Conservation (phyloP, 2,113 vertebrate species). For the Galbula dea region DNA sequence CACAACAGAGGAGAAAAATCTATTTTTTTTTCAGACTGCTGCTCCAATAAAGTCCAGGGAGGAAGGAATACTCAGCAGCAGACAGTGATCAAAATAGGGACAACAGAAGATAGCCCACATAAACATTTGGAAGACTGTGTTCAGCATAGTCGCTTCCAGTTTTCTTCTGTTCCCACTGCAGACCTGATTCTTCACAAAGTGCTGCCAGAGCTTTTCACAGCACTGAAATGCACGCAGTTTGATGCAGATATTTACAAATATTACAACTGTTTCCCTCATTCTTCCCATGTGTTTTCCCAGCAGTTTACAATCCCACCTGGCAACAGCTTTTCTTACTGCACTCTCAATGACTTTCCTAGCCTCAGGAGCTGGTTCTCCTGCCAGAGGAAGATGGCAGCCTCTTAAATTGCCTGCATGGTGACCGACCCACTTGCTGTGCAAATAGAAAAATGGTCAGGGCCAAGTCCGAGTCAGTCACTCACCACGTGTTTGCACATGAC, state of each 20-base stretch:
- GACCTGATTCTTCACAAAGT: neutral
- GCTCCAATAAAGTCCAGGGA: neutral
- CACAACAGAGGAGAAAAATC: neutral
- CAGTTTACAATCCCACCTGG: neutral
- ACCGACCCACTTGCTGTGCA: neutral
- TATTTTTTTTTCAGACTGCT: neutral
- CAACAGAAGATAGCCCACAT: neutral
- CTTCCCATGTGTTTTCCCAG: neutral
- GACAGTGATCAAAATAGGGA: neutral
- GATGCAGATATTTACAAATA: neutral
- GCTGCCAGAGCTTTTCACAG: neutral
- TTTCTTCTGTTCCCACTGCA: neutral
- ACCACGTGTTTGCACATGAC: constrained; percentile 78
- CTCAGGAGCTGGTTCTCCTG: rapidly evolving
- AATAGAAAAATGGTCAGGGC: constrained; percentile 67
- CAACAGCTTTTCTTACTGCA: neutral
- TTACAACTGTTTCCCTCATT: neutral
- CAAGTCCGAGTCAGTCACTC: constrained; percentile 73
- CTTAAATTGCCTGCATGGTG: neutral
- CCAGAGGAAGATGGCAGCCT: neutral
- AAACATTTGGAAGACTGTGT: neutral
- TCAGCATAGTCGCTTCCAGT: neutral
- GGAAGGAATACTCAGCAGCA: neutral
- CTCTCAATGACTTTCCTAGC: neutral
- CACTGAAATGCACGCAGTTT: neutral